phyloP scores from a whole-genome alignment of 2,797 vertebrate species.

The Orestias chungarensis region DNA sequence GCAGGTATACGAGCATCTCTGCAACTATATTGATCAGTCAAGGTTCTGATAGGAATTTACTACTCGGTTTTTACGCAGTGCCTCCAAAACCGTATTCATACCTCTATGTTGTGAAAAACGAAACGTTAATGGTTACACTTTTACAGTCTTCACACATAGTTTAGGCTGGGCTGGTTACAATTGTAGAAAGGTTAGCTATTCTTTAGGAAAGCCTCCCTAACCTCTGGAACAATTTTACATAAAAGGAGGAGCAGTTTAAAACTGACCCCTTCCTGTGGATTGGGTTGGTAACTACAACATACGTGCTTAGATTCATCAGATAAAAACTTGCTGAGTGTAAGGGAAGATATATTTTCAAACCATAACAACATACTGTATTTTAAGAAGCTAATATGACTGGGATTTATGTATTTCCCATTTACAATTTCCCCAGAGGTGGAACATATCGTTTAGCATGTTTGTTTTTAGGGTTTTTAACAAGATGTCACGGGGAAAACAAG shows the following conservation, averaged over 20 bases:
- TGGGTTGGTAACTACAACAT: not conserved
- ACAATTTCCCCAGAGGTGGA: not conserved
- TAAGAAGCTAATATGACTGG: not conserved
- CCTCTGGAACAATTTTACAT: not conserved
- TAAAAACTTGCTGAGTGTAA: not conserved
- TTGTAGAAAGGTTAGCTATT: not conserved
- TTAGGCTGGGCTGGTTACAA: not conserved
- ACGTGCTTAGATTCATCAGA: not conserved
- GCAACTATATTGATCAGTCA: not conserved
- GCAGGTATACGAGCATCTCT: constrained; percentile 83
- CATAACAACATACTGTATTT: not conserved
- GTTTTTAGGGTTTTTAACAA: not conserved
- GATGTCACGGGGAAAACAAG: not conserved
- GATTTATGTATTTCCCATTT: no score
- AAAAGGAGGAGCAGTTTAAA: not conserved
- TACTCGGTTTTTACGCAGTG: not conserved
- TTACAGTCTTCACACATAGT: no score
- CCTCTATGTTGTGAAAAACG: no score
- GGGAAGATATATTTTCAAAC: not conserved
- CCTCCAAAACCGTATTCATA: not conserved
- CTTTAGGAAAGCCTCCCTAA: not conserved
- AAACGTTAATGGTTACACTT: not conserved
- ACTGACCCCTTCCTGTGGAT: not conserved
- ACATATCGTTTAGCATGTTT: not conserved
- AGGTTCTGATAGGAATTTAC: not conserved